These are phyloP conservation scores for Trinorchestia longiramus DNA, from an alignment of 1,140 invertebrate species.

Conservation along the genomic window DNA sequence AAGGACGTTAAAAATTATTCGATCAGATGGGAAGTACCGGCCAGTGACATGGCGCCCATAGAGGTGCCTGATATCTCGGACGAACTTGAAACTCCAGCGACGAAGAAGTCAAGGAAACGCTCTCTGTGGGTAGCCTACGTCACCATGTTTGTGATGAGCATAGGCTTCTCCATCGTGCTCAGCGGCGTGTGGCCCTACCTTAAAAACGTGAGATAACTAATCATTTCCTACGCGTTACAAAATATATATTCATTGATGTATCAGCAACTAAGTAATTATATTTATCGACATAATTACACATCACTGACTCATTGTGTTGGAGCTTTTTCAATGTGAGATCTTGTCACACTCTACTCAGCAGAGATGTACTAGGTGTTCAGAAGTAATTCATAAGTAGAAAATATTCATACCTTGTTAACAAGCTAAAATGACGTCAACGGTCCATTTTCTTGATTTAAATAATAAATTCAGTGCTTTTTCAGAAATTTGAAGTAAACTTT, in stretches of 20 bases:
- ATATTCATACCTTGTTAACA: too few relatives aligned
- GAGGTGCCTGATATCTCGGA: neutral
- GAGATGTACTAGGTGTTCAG: neutral
- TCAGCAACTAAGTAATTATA: neutral
- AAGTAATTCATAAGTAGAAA: too few relatives aligned
- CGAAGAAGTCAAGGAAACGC: slow-evolving; percentile 80
- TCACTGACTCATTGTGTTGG: neutral
- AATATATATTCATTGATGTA: neutral
- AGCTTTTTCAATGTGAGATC: neutral
- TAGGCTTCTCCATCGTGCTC: slow-evolving; percentile 90
- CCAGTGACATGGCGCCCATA: neutral
- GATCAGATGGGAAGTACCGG: neutral
- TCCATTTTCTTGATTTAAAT: too few relatives aligned
- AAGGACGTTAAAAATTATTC: neutral
- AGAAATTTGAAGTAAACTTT: too few relatives aligned
- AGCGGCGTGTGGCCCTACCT: slow-evolving; percentile 92
- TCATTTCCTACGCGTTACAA: neutral
- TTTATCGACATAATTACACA: neutral
- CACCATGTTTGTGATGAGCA: slow-evolving; percentile 91
- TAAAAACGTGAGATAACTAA: slow-evolving; percentile 77
- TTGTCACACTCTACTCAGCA: neutral
- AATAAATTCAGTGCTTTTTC: too few relatives aligned
- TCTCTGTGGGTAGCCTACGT: slow-evolving; percentile 89
- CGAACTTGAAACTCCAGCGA: slow-evolving; percentile 76
- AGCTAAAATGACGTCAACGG: too few relatives aligned